These are phyloP conservation scores for Cossypha polioptera DNA, from an alignment of 2,797 vertebrate species.

Conservation along the genomic window DNA sequence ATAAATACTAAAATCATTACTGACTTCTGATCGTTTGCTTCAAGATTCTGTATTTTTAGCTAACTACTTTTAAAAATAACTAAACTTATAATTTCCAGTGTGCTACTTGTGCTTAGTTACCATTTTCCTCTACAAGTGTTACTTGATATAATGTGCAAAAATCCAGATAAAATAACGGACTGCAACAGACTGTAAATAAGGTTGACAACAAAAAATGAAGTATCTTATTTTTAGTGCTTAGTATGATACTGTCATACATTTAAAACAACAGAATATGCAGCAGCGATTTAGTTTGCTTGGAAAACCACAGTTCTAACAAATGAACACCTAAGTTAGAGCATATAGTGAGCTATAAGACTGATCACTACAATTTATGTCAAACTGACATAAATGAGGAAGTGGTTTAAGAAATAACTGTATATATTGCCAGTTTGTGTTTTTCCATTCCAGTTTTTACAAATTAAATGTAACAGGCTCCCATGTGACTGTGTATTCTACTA, in stretches of 20 bases:
- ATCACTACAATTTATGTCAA: slow-evolving; percentile 69
- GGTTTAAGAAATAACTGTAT: slow-evolving; percentile 69
- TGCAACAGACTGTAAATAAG: slow-evolving; percentile 77
- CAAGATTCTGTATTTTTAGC: slow-evolving; percentile 28
- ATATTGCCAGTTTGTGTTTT: slow-evolving; percentile 72
- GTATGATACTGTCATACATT: slow-evolving; percentile 67
- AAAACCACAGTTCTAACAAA: slow-evolving; percentile 78
- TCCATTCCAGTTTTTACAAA: slow-evolving; percentile 65
- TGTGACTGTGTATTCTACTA: slow-evolving; percentile 29
- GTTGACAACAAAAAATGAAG: slow-evolving; percentile 61
- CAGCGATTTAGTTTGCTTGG: slow-evolving; percentile 67
- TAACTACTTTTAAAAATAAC: slow-evolving; percentile 36
- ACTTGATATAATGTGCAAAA: slow-evolving; percentile 66
- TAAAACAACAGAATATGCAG: slow-evolving; percentile 74
- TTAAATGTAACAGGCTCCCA: slow-evolving; percentile 58
- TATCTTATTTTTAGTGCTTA: slow-evolving; percentile 70
- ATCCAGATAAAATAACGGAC: slow-evolving; percentile 69
- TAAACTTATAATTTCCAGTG: slow-evolving; percentile 64
- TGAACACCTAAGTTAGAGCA: slow-evolving; percentile 74
- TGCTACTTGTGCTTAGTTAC: slow-evolving; percentile 73
- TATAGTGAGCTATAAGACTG: slow-evolving; percentile 65
- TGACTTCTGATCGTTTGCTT: slow-evolving; percentile 31
- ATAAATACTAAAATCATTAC: slow-evolving; percentile 45
- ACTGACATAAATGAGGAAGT: slow-evolving; percentile 74
- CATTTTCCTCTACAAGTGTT: slow-evolving; percentile 55